Conservation (phyloP, 2,888 invertebrate genomes). For the Lagria hirta region DNA sequence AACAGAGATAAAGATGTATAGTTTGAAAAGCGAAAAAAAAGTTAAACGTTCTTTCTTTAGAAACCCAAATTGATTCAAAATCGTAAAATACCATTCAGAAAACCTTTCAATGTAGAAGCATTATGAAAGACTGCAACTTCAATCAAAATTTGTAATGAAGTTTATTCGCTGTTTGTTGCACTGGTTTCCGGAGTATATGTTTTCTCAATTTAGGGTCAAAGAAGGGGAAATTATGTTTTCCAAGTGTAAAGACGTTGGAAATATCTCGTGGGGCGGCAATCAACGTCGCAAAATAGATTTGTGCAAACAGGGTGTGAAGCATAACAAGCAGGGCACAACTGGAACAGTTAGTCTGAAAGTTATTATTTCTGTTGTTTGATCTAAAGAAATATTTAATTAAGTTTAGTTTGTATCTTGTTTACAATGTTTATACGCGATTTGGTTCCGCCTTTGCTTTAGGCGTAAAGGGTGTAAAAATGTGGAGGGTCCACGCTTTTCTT, state of each 20-base stretch:
- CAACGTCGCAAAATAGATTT: slow-evolving; percentile 40
- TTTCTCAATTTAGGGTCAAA: slow-evolving; percentile 15
- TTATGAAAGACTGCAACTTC: no score
- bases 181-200: no score
- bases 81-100: no score
- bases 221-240: slow-evolving; percentile 20
- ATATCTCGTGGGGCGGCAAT: slow-evolving; percentile 48
- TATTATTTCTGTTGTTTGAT: slow-evolving; percentile 12
- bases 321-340: slow-evolving; percentile 17
- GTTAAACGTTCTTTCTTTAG: no score
- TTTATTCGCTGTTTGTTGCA: no score
- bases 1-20: no score
- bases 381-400: slow-evolving; percentile 13
- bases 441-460: slow-evolving; percentile 5
- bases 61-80: no score
- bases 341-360: slow-evolving; percentile 11
- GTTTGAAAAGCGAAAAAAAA: no score
- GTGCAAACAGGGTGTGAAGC: slow-evolving; percentile 19
- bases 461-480: slow-evolving; percentile 1
- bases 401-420: slow-evolving; percentile 5
- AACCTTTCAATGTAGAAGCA: no score
- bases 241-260: slow-evolving; percentile 23
- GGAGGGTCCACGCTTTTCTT: slow-evolving; percentile 6
- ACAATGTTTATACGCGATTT: slow-evolving; percentile 8
- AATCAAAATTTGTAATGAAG: no score